Conservation (phyloP, 2,113 vertebrate genomes). For the Steatornis caripensis region DNA sequence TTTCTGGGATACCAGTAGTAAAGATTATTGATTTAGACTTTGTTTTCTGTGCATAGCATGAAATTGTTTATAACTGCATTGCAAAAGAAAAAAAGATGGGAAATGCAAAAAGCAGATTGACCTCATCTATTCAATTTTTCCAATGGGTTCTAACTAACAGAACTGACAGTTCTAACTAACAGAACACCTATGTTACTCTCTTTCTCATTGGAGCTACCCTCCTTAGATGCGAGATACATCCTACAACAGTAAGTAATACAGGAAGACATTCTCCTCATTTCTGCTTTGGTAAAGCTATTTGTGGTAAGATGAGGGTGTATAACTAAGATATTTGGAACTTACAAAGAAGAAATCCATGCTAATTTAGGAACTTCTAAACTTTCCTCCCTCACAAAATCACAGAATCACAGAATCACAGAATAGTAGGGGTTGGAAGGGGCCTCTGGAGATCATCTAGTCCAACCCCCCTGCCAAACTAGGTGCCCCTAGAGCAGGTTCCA, state of each 20-base stretch:
- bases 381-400: background rate
- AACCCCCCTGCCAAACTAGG: too few relatives aligned
- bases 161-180: too few relatives aligned
- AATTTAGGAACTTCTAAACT: background rate
- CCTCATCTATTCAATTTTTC: background rate
- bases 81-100: background rate
- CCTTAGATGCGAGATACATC: background rate
- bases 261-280: background rate
- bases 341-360: background rate
- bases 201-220: background rate
- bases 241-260: background rate
- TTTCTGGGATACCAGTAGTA: background rate
- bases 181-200: background rate
- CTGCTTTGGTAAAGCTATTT: background rate
- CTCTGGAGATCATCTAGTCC: too few relatives aligned
- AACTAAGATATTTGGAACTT: background rate
- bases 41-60: background rate
- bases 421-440: too few relatives aligned
- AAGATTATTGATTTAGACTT: background rate
- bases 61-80: background rate
- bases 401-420: too few relatives aligned
- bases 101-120: background rate
- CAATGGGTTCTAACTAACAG: background rate
- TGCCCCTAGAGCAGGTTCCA: too few relatives aligned
- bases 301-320: background rate